Base-by-base conservation (phyloP, 2,113 vertebrate species). In the Etheostoma spectabile region DNA sequence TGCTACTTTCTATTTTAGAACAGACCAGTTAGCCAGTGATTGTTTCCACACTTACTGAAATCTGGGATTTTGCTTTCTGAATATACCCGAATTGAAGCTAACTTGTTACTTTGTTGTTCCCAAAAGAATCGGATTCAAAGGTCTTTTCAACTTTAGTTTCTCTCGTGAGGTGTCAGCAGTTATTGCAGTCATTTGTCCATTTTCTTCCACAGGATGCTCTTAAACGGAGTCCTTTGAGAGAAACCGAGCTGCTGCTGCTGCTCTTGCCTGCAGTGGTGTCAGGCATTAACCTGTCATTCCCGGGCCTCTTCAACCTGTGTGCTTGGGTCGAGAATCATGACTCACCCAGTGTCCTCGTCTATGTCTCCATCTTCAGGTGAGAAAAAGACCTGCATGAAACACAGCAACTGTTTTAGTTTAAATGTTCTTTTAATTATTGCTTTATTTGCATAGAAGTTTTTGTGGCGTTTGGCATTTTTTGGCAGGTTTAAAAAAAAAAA, bases 311-410 rank as follows among this genome's bases (percentile, higher is more conserved):
- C 93, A 95, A 95, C 11, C 1, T 93, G 1, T 90, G 96, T 77
- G 94, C 95, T 0, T 49, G 46, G 46, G 85, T 95, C 85, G 97
- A 99, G 91, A 82, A 65, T 46, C 94, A 95, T 0, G 94, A 96
- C 13, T 96, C 95, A 3, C 95, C 96, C 0, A 91, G 71, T 18
- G 72, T 93, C 30, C 80, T 79, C 84, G 93, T 96, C 30, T 96
- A 96, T 0, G 87, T 97, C 85, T 95, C 96, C 19, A 90, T 97
- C 79, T 78, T 89, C 91, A 97, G 97, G 97, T 98, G 74, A 82
- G 80, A 33, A 46, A 5, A 46, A 42, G 21, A 51, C 69, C 42
- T 45, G 22, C 38, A 42, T 12, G 3, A 35, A 21, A 42, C 38
- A 11, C 38, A 42, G 38, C 38, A 10, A 42, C 2, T 33, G 33